A percentile compares a stretch with the other conserved stretches of the same genome.
These are phyloP conservation scores for Scaptomyza hsui DNA, from an alignment of 1,140 invertebrate species.

Conservation along the genomic window DNA sequence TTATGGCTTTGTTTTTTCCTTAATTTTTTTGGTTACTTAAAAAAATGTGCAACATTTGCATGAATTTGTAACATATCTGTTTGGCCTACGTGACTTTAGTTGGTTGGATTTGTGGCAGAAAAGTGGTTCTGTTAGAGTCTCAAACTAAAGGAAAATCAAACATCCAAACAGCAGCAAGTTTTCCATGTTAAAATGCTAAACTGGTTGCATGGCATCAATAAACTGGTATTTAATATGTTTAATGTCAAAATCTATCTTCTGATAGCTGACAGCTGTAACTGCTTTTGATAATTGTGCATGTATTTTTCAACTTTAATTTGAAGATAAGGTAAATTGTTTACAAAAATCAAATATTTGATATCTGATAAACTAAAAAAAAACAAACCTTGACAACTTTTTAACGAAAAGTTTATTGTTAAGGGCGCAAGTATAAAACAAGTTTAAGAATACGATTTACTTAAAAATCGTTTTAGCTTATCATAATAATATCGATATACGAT, in stretches of 20 bases:
- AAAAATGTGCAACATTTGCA: slow-evolving; percentile 47
- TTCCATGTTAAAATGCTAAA: slow-evolving; percentile 38
- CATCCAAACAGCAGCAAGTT: slow-evolving; percentile 33
- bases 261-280: slow-evolving; percentile 14
- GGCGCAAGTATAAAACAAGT: too few species aligned
- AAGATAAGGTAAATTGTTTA: neutral
- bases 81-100: slow-evolving; percentile 65
- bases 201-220: slow-evolving; percentile 27
- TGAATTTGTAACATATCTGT: slow-evolving; percentile 29
- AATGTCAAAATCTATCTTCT: slow-evolving; percentile 6
- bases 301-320: neutral
- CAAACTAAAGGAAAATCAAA: slow-evolving; percentile 39
- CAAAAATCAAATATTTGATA: neutral
- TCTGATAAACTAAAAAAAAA: neutral
- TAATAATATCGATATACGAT: neutral
- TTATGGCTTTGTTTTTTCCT: slow-evolving; percentile 38
- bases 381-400: too few species aligned
- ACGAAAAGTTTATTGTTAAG: too few species aligned
- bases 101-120: slow-evolving; percentile 26
- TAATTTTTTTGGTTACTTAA: neutral
- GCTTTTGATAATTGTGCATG: slow-evolving; percentile 25
- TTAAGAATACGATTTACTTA: too few species aligned
- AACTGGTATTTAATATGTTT: slow-evolving; percentile 12
- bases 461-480: too few species aligned
- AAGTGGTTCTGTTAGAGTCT: slow-evolving; percentile 55